phyloP scores from a whole-genome alignment of 37 sponge, comb jelly and placozoan genomes.

The Eunapius fragilis region DNA sequence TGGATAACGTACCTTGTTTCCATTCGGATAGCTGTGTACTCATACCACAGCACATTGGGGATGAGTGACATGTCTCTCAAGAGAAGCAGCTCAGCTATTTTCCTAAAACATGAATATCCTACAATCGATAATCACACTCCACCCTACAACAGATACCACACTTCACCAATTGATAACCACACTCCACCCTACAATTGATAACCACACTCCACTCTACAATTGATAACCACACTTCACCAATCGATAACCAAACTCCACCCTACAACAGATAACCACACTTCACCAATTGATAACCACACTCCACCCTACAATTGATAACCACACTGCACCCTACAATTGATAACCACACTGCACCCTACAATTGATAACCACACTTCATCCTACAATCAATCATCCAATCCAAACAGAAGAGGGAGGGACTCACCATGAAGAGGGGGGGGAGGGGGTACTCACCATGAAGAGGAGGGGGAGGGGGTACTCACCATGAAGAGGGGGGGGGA shows the following conservation, averaged over 20 bases:
- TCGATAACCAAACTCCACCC: background rate
- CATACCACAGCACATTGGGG: conserved; percentile 84
- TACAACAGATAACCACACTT: background rate
- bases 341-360: too few species aligned
- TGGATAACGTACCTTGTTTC: conserved; percentile 67
- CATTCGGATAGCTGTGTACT: conserved; percentile 67
- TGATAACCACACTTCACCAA: too few species aligned
- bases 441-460: too few species aligned
- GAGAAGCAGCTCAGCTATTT: conserved; percentile 59
- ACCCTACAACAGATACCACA: background rate
- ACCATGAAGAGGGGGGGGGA: too few species aligned
- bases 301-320: background rate
- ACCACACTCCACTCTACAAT: too few species aligned
- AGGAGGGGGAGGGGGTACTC: too few species aligned
- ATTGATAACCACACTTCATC: too few species aligned
- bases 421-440: too few species aligned
- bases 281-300: background rate
- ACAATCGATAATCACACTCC: background rate
- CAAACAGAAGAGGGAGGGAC: too few species aligned
- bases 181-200: background rate
- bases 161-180: background rate
- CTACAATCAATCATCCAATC: too few species aligned
- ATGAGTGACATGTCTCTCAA: conserved; percentile 75
- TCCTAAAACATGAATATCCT: conserved; percentile 30
- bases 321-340: too few species aligned